These are phyloP conservation scores for Myotis daubentonii DNA, from an alignment of 2,797 vertebrate genomes.

Conservation along the genomic window DNA sequence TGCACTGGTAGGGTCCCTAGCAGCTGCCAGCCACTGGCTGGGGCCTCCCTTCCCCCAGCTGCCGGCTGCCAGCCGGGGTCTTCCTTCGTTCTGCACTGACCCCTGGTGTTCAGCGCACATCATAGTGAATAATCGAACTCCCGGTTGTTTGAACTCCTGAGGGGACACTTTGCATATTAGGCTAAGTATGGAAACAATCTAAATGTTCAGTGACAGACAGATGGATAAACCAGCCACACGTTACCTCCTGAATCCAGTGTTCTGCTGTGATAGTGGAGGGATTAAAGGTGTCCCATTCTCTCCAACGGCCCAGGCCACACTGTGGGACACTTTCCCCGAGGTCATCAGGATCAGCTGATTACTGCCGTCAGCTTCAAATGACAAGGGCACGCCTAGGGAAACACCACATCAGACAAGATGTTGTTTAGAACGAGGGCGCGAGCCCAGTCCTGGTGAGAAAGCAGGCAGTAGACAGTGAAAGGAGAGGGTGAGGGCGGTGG, in stretches of 20 bases:
- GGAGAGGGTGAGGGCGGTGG: background rate
- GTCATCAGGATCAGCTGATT: constrained; percentile 93
- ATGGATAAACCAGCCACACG: background rate
- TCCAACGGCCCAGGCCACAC: constrained; percentile 93
- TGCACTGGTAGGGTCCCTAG: no score
- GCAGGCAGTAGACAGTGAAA: background rate
- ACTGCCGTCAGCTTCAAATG: constrained; percentile 94
- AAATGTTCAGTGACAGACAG: background rate
- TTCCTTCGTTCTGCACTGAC: no score
- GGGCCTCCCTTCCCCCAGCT: no score
- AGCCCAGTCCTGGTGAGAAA: background rate
- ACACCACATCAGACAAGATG: background rate
- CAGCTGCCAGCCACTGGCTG: no score
- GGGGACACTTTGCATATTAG: no score
- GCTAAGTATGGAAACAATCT: background rate
- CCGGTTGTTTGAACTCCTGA: no score
- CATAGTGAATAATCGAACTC: no score
- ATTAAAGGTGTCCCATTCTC: constrained; percentile 91
- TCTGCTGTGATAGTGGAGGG: constrained; percentile 89
- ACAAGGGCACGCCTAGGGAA: constrained; percentile 92
- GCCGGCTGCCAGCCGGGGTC: no score
- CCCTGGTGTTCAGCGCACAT: no score
- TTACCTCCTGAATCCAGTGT: constrained; percentile 89
- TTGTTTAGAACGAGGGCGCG: background rate
- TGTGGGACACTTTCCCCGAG: constrained; percentile 95